Evolutionary conservation across 2,797 vertebrate species (phyloP).

Genomic region (Brotula barbata): DNA sequence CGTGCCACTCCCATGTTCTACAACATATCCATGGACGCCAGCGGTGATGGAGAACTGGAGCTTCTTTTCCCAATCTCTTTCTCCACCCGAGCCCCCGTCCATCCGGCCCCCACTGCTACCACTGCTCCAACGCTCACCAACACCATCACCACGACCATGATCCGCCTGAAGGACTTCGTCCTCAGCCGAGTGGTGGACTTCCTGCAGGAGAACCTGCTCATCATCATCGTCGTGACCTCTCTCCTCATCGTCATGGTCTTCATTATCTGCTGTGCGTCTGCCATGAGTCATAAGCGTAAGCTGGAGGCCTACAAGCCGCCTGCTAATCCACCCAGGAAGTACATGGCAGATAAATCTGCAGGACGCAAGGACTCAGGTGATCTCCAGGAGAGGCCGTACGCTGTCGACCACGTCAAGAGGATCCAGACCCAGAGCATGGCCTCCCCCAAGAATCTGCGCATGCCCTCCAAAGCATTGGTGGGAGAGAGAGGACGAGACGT

Average conservation of each 20-base stretch:
- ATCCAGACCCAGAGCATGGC: conserved; percentile 83
- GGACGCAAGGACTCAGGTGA: conserved; percentile 77
- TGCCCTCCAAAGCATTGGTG: conserved; percentile 77
- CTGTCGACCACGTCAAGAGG: conserved; percentile 79
- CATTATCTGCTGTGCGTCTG: conserved; percentile 88
- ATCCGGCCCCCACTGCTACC: conserved; percentile 37
- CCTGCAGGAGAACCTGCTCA: conserved; percentile 88
- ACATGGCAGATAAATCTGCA: conserved; percentile 77
- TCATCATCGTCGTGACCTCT: conserved; percentile 91
- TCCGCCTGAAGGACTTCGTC: conserved; percentile 80
- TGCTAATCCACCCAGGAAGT: conserved; percentile 81
- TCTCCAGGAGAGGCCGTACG: conserved; percentile 79
- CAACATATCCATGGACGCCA: conserved; percentile 79
- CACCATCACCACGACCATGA: conserved; percentile 81
- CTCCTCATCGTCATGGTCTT: conserved; percentile 90
- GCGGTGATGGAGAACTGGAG: conserved; percentile 84
- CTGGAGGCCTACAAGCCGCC: conserved; percentile 91
- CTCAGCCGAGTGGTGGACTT: conserved; percentile 89
- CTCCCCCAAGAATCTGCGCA: conserved; percentile 85
- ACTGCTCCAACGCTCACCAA: conserved; percentile 65
- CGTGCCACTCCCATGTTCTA: conserved; percentile 68
- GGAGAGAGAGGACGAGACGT: conserved; percentile 77
- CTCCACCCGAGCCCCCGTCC: conserved; percentile 61
- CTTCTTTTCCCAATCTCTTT: conserved; percentile 74
- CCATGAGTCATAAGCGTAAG: conserved; percentile 92